Evolutionary conservation across 2,888 invertebrate genomes (phyloP).

Genomic region (Osmoderma eremita): DNA sequence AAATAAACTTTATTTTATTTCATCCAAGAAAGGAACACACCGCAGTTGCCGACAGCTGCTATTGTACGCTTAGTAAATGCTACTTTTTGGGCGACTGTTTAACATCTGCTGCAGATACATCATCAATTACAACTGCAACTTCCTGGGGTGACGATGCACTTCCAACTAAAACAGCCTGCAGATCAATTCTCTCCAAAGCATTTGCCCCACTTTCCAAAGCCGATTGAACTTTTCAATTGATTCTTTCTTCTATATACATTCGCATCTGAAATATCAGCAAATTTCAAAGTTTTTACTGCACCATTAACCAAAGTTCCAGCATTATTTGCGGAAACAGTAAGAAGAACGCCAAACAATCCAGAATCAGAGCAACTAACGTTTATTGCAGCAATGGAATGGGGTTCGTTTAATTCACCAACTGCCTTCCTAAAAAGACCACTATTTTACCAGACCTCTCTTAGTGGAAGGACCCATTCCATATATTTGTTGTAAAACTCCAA

Average conservation of each 20-base stretch:
- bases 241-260: slow-evolving; percentile 79
- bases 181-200: slow-evolving; percentile 73
- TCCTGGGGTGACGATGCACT: slow-evolving; percentile 67
- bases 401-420: slow-evolving; percentile 68
- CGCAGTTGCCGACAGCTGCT: slow-evolving; percentile 84
- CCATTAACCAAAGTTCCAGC: slow-evolving; percentile 75
- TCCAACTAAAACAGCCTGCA: slow-evolving; percentile 75
- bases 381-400: slow-evolving; percentile 75
- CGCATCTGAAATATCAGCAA: slow-evolving; percentile 69
- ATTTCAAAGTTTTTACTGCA: slow-evolving; percentile 70
- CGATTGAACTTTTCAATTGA: slow-evolving; percentile 76
- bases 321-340: slow-evolving; percentile 73
- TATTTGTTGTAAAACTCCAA: slow-evolving; percentile 76
- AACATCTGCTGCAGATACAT: slow-evolving; percentile 75
- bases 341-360: slow-evolving; percentile 88
- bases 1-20: slow-evolving; percentile 65
- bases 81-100: slow-evolving; percentile 77
- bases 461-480: slow-evolving; percentile 78
- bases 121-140: slow-evolving; percentile 74
- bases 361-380: slow-evolving; percentile 86
- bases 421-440: slow-evolving; percentile 74
- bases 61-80: slow-evolving; percentile 77
- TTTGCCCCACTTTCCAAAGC: slow-evolving; percentile 71
- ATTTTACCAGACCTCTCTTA: slow-evolving; percentile 74
- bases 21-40: slow-evolving; percentile 82